These are phyloP conservation scores for Timandra comae DNA, from an alignment of 2,888 invertebrate species.

Conservation along the genomic window DNA sequence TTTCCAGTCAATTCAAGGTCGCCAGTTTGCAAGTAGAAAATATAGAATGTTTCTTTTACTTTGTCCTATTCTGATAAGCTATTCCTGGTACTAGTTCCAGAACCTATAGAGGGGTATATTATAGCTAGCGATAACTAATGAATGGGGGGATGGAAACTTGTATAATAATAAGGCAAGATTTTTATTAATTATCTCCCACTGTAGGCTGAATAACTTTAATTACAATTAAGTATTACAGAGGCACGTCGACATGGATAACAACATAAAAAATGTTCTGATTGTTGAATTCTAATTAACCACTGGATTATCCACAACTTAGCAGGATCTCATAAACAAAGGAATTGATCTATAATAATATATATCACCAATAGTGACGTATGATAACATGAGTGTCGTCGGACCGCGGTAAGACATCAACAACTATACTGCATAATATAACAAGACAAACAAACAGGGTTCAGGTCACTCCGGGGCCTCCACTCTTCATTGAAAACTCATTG, in stretches of 20 bases:
- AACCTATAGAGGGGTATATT: too few relatives aligned
- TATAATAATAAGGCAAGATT: constrained; percentile 66
- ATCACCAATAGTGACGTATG: constrained; percentile 36
- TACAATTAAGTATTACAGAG: constrained; percentile 66
- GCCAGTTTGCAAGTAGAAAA: too few relatives aligned
- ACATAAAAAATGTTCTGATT: constrained; percentile 74
- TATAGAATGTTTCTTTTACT: too few relatives aligned
- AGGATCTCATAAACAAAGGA: constrained; percentile 76
- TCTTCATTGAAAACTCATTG: constrained; percentile 72
- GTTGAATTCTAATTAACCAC: constrained; percentile 73
- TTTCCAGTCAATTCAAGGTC: too few relatives aligned
- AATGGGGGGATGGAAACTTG: constrained; percentile 59
- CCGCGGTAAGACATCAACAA: constrained; percentile 36
- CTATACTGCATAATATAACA: constrained; percentile 38
- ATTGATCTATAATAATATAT: constrained; percentile 59
- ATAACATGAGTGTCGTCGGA: constrained; percentile 35
- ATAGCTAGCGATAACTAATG: too few relatives aligned
- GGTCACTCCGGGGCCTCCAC: constrained; percentile 64
- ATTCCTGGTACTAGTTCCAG: too few relatives aligned
- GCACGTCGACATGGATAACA: constrained; percentile 71
- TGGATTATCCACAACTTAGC: constrained; percentile 70
- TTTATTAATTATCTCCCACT: constrained; percentile 69
- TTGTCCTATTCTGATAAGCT: too few relatives aligned
- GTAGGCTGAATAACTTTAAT: constrained; percentile 57
- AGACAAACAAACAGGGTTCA: constrained; percentile 50